Base-by-base conservation (phyloP, 2,888 invertebrate species). In the Sepioteuthis lessoniana region DNA sequence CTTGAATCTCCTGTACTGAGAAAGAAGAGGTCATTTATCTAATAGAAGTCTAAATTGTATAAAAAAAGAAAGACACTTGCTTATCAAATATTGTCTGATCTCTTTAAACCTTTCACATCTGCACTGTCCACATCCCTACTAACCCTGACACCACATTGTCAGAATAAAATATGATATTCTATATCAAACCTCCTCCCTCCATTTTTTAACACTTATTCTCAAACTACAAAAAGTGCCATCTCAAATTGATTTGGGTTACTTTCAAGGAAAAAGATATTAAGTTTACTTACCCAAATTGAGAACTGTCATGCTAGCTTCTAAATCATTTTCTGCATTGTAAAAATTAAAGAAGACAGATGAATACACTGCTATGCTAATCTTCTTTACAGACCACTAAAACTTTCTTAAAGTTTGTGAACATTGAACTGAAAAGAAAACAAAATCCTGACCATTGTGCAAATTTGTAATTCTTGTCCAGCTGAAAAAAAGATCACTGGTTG, bases 31-130 rank as follows among this genome's bases (percentile, higher is more conserved):
- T 76, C 76, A 76, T 76, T 76, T 31, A 76, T 31, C 28, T 76
- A 76, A 76, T 76, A 76, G 76, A 76, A 76, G 7, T 31, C 31
- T 31, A 76, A 76, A 76, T 76, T 76, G 13, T 76, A 76, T n/a
- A 76, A 76, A 76, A 76, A 42, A 42, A n/a, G n/a, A n/a, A 3
- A 31, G 76, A n/a, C 76, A 31, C 76, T 76, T 76, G 10, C n/a
- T 60, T 8, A 31, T 76, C n/a, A 76, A 31, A 31, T 76, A 76
- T 76, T 76, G 76, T 76, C 76, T 76, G 76, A 76, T 76, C 76
- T 76, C 76, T 76, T 76, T 76, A 76, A 28, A 76, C 76, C 76
- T 76, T 76, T 76, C 76, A 76, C 76, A 31, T 76, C n/a, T 76
- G 76, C 76, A 31, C 76, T 76, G 76, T n/a, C 31, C 76, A 76